Conservation (phyloP, 2,888 invertebrate genomes). For the Ptilodon capucinus region DNA sequence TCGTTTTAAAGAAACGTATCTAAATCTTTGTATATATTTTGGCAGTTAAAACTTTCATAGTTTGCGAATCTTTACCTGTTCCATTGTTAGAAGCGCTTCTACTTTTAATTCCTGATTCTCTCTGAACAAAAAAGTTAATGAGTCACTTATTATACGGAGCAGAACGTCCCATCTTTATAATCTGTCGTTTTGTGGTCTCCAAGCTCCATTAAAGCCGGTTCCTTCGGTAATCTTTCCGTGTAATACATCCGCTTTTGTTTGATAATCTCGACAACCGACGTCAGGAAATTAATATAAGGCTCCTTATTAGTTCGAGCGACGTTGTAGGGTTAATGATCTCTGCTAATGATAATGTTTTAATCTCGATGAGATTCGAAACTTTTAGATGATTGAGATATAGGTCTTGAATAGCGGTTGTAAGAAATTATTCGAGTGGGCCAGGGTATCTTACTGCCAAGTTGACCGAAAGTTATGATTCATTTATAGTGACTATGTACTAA, state of each 20-base stretch:
- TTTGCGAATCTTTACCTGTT: conserved; percentile 4
- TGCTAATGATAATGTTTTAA: conserved; percentile 25
- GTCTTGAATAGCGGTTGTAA: not conserved
- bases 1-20: too few relatives aligned
- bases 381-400: conserved; percentile 22
- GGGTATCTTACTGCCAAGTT: too few relatives aligned
- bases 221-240: conserved; percentile 24
- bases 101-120: conserved; percentile 8
- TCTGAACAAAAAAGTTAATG: conserved; percentile 17
- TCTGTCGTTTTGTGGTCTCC: conserved; percentile 27
- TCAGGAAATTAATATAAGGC: conserved; percentile 30
- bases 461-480: too few relatives aligned
- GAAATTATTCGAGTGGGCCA: not conserved
- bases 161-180: conserved; percentile 11
- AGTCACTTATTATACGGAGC: conserved; percentile 11
- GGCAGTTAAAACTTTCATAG: not conserved
- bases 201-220: conserved; percentile 28
- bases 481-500: too few relatives aligned
- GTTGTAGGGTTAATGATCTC: conserved; percentile 34
- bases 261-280: conserved; percentile 23
- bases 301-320: conserved; percentile 29
- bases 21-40: too few relatives aligned
- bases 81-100: conserved; percentile 7
- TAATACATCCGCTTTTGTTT: conserved; percentile 29
- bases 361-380: conserved; percentile 28